Percentiles rank a stretch among this genome's conserved stretches.
Conservation (phyloP, 1,140 invertebrate genomes). For the Drosophila mayri region DNA sequence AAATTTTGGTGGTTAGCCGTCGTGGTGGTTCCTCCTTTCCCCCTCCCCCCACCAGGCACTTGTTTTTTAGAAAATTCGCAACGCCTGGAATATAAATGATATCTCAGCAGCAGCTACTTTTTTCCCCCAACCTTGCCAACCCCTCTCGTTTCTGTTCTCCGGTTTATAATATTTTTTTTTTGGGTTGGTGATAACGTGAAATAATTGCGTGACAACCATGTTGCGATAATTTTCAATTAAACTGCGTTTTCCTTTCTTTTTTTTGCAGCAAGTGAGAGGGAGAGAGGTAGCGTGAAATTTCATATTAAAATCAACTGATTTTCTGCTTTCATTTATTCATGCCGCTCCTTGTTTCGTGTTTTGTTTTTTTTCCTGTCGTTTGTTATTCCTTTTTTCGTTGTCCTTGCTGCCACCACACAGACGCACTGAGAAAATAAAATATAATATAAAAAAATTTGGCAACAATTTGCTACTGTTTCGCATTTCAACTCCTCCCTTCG, state of each 20-base stretch:
- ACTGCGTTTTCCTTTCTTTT: slow-evolving; percentile 66
- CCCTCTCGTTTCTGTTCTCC: neutral
- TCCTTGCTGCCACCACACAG: slow-evolving; percentile 49
- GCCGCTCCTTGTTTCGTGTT: slow-evolving; percentile 41
- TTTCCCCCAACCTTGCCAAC: neutral
- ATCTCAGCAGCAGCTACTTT: slow-evolving; percentile 29
- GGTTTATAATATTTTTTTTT: neutral
- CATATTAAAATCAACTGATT: slow-evolving; percentile 84
- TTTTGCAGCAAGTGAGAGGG: slow-evolving; percentile 2
- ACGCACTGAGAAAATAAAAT: slow-evolving; percentile 48
- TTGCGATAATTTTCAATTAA: slow-evolving; percentile 85
- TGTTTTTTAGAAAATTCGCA: slow-evolving; percentile 69
- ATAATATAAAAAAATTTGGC: slow-evolving; percentile 56
- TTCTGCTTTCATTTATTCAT: slow-evolving; percentile 83
- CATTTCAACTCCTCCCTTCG: slow-evolving; percentile 16
- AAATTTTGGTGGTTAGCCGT: slow-evolving; percentile 34
- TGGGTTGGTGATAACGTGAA: slow-evolving; percentile 77
- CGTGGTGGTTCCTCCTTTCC: slow-evolving; percentile 1
- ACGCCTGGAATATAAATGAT: slow-evolving; percentile 72
- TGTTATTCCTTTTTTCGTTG: slow-evolving; percentile 29
- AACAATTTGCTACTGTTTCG: slow-evolving; percentile 66
- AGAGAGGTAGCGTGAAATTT: slow-evolving; percentile 73
- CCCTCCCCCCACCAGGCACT: slow-evolving; percentile 36
- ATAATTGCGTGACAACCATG: slow-evolving; percentile 85
- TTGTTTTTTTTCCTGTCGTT: neutral